A percentile compares a stretch with the other conserved stretches of the same genome.
These are phyloP conservation scores for Thamnaconus septentrionalis DNA, from an alignment of 2,113 vertebrate species.

Conservation along the genomic window DNA sequence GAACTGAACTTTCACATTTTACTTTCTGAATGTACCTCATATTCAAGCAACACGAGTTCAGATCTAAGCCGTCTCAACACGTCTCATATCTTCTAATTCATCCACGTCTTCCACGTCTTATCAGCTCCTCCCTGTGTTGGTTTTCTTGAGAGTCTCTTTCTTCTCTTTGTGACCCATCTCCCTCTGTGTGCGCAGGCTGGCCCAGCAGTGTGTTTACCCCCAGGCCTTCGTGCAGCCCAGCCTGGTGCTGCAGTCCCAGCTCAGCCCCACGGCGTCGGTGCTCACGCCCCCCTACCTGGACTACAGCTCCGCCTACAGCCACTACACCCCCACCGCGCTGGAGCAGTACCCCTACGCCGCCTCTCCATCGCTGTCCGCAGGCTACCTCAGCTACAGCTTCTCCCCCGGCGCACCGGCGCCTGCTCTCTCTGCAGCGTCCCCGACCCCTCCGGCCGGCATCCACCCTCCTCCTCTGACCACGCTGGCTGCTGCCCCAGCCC, in stretches of 20 bases:
- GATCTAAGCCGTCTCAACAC: no score
- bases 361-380: constrained; percentile 86
- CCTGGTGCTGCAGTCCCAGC: constrained; percentile 87
- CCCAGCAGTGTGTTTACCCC: constrained; percentile 91
- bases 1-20: no score
- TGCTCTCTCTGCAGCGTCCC: constrained; percentile 68
- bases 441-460: constrained; percentile 15
- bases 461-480: constrained; percentile 70
- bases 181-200: constrained; percentile 75
- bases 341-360: constrained; percentile 92
- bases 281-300: constrained; percentile 89
- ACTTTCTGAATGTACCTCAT: no score
- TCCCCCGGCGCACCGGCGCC: constrained; percentile 75
- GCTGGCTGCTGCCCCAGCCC: constrained; percentile 71
- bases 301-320: constrained; percentile 86
- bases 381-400: constrained; percentile 87
- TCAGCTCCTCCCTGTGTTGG: no score
- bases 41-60: no score
- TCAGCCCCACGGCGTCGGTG: constrained; percentile 73
- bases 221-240: constrained; percentile 90
- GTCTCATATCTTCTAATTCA: no score
- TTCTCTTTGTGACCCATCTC: not conserved
- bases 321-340: constrained; percentile 85
- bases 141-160: not conserved
- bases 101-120: no score